Conservation (phyloP, 2,797 vertebrate genomes). For the Pseudomugil gertrudae region DNA sequence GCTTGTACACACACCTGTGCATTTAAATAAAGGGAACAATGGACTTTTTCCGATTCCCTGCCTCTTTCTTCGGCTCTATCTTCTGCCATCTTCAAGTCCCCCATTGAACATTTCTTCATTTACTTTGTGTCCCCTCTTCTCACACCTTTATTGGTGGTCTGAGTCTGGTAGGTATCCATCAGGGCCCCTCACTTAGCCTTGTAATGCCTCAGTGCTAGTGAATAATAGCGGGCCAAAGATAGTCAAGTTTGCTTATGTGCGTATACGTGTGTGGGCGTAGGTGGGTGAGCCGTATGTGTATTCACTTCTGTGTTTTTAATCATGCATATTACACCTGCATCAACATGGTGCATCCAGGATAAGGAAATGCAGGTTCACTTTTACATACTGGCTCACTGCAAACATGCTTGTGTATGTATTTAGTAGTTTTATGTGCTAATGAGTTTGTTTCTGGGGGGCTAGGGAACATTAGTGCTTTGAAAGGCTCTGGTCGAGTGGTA, state of each 20-base stretch:
- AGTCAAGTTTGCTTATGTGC: constrained; percentile 67
- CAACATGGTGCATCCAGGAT: constrained; percentile 44
- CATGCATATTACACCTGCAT: constrained; percentile 76
- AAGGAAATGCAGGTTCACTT: constrained; percentile 68
- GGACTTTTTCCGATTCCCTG: constrained; percentile 27
- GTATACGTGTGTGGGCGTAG: constrained; percentile 23
- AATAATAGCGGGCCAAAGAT: constrained; percentile 75
- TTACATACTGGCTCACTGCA: constrained; percentile 41
- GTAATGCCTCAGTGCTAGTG: constrained; percentile 74
- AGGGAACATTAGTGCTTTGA: constrained; percentile 49
- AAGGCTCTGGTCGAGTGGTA: constrained; percentile 71
- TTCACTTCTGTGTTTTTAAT: constrained; percentile 60
- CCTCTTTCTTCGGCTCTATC: constrained; percentile 51
- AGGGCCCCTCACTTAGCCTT: constrained; percentile 82
- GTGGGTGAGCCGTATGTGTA: constrained; percentile 45
- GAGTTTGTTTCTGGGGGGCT: constrained; percentile 16
- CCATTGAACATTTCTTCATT: constrained; percentile 62
- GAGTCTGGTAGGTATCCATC: constrained; percentile 78
- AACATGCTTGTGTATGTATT: constrained; percentile 30
- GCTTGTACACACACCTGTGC: constrained; percentile 63
- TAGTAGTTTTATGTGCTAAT: constrained; percentile 33
- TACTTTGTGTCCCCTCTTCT: constrained; percentile 49
- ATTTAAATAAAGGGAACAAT: constrained; percentile 56
- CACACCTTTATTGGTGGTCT: constrained; percentile 83
- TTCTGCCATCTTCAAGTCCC: constrained; percentile 63